Evolutionary conservation across 2,888 invertebrate species (phyloP), one percentile per base, ranked within the genome.

Genomic region (Leptinotarsa peninsularis): DNA sequence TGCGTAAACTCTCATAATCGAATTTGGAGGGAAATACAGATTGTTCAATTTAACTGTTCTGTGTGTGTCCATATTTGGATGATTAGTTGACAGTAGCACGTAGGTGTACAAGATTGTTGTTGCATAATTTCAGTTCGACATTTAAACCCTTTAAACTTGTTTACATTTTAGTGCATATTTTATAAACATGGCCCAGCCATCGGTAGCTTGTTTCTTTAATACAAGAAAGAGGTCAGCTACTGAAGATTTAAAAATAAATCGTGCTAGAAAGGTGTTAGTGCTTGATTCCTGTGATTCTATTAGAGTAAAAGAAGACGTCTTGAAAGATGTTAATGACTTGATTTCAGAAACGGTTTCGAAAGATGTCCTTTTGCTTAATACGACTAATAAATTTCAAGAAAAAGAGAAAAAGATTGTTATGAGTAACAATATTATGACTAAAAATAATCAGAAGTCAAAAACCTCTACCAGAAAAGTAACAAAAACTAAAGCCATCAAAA

Each of bases 181-280:
- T 71, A 54, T 78, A 72, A 85, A 83, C 84, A 95, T 95, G 95
- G 92, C 94, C 79, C 95, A 95, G 88, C 93, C 94, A 82, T 93
- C 93, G 70, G 91, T 95, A 75, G 93, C 93, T 78, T 91, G 92
- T 79, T 95, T 91, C 90, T 95, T 94, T 87, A 93, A 91, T 86
- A 93, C 92, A 83, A 91, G 95, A 85, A 95, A 95, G 89, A 91
- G 95, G 83, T 90, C 92, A 75, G 93, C 93, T n/a, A 87, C 89
- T 13, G 94, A 94, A 70, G 94, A 95, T 85, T 85, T 89, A 72
- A 88, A 89, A 78, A 79, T 85, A 80, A 84, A 81, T 82, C 86
- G 88, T 86, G 86, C 88, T 86, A 91, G 87, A 86, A 92, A 92
- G 87, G 89, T 91, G 66, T 83, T 89, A 73, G 74, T 88, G 73